Evolutionary conservation across 2,797 vertebrate species (phyloP).

Genomic region (Stomatorhinus walkeri): DNA sequence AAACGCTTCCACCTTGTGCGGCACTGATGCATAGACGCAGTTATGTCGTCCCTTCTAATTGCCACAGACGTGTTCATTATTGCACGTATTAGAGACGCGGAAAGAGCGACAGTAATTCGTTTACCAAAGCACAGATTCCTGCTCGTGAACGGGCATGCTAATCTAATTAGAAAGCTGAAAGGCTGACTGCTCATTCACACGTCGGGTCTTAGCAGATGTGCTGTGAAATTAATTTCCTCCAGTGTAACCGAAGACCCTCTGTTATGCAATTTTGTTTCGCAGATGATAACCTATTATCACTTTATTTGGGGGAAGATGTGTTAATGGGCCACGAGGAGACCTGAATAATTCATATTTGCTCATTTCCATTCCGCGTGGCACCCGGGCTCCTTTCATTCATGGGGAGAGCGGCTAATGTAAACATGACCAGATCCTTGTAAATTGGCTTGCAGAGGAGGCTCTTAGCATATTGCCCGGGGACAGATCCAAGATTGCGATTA

Average conservation of each 20-base stretch:
- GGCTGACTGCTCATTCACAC: conserved; percentile 91
- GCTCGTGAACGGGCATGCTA: conserved; percentile 87
- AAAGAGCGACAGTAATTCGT: conserved; percentile 83
- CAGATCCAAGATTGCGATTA: conserved; percentile 87
- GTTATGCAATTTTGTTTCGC: conserved; percentile 99
- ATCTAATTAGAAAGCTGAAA: conserved; percentile 99
- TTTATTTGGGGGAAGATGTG: conserved; percentile 99
- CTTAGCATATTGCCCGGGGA: conserved; percentile 99
- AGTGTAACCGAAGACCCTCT: conserved; percentile 98
- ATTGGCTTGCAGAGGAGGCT: conserved; percentile 99
- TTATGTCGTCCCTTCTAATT: conserved; percentile 93
- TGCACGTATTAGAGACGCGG: conserved; percentile 93
- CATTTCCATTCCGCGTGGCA: conserved; percentile 87
- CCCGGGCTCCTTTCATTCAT: conserved; percentile 92
- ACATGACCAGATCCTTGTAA: conserved; percentile 99
- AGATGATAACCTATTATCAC: conserved; percentile 99
- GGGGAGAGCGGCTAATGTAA: conserved; percentile 99
- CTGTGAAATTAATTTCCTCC: conserved; percentile 99
- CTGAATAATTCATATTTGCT: conserved; percentile 99
- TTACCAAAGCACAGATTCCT: conserved; percentile 81
- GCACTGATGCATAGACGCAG: conserved; percentile 76
- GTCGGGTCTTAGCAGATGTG: conserved; percentile 97
- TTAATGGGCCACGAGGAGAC: conserved; percentile 98
- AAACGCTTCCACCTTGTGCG: conserved; percentile 53
- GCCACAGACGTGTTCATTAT: conserved; percentile 86